Base-by-base conservation (phyloP, 2,797 vertebrate genomes). In the Melanotaenia maccullochi region DNA sequence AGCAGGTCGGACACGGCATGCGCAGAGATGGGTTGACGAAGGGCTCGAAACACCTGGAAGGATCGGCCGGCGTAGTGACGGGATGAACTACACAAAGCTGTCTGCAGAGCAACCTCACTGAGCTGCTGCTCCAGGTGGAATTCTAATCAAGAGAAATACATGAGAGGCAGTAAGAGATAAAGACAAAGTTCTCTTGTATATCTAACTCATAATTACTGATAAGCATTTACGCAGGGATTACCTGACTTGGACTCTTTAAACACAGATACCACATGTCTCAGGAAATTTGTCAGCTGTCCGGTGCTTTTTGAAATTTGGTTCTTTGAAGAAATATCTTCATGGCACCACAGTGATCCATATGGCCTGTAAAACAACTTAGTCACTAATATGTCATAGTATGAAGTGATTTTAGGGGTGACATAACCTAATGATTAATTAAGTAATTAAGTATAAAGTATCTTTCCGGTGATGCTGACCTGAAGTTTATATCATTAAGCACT, bases 171-270 rank as follows among this genome's bases (percentile, higher is more conserved):
- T 18, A 14, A 13, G 5, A 1, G 0, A 7, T 24, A 56, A 42
- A 59, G 4, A 67, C 12, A n/a, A 4, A 4, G 42, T 14, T 47
- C 5, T 47, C 0, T 2, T 24, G 14, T 14, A n/a, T 18, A 55
- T 40, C 52, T 47, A 2, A 47, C 0, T 8, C 20, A 32, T 11
- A 55, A 35, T 63, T 4, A 22, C 20, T 60, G 6, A 28, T 20
- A 8, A 7, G 2, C 3, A 16, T 4, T 54, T 9, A 8, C 1
- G 1, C 20, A n/a, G 60, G 32, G 1, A 13, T 81, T 95, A 98
- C 98, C 97, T 96, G 97, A 97, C 76, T 97, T 99, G 73, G 96
- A 96, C 83, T 98, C 97, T 93, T 96, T 98, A 93, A 99, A 98
- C 22, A 98, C 96, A 11, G 97, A 98, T 0, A 99, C 90, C n/a